Conservation (phyloP, 2,888 invertebrate species). For the Tolmerus cingulatus region DNA sequence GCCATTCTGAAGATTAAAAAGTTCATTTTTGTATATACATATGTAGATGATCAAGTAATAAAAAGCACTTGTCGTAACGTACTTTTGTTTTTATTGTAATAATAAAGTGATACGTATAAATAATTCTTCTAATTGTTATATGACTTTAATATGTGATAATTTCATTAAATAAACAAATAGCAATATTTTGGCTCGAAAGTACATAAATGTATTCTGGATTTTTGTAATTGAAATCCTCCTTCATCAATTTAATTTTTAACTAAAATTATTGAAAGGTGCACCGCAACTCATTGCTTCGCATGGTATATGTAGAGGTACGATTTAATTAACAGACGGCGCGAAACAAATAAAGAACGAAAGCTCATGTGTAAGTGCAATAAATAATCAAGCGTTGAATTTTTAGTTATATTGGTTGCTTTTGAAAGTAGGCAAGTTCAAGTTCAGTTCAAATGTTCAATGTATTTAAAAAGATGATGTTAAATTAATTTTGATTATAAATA, state of each 20-base stretch:
- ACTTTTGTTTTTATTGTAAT: conserved; percentile 18
- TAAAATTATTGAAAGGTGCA: conserved; percentile 10
- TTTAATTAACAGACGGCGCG: neutral
- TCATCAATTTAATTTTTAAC: neutral
- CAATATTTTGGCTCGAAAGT: conserved; percentile 2
- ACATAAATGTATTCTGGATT: neutral
- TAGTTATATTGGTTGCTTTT: too few species aligned
- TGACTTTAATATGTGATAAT: conserved; percentile 25
- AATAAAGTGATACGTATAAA: conserved; percentile 32
- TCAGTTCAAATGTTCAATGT: too few species aligned
- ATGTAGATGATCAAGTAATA: neutral
- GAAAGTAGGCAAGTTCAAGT: too few species aligned
- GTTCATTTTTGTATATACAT: neutral
- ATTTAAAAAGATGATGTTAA: too few species aligned
- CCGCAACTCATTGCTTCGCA: neutral
- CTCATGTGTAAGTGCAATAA: neutral
- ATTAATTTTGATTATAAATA: too few species aligned
- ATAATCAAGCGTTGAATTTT: neutral
- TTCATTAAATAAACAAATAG: conserved; percentile 8
- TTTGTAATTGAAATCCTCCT: neutral
- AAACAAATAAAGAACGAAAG: neutral
- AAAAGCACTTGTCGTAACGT: conserved; percentile 27
- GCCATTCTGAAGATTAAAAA: neutral
- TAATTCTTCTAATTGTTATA: conserved; percentile 21
- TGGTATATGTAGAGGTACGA: neutral